phyloP scores from a whole-genome alignment of 1,140 invertebrate genomes.

The Nomia melanderi region DNA sequence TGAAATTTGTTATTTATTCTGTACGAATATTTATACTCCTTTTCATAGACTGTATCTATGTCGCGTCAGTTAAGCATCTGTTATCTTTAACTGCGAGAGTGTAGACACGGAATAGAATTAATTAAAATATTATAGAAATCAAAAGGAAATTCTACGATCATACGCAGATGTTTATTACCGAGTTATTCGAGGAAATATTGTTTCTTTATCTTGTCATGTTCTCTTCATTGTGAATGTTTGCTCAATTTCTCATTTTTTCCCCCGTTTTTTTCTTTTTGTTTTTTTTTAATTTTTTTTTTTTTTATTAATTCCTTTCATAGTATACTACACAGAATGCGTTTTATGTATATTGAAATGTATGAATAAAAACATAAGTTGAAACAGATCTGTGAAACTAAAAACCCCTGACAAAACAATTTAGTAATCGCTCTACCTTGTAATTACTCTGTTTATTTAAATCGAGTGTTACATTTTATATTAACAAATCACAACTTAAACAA shows the following conservation, averaged over 20 bases:
- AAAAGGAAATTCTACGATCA: background rate
- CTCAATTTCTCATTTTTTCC: too few relatives aligned
- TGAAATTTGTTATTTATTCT: background rate
- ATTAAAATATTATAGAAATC: slow-evolving; percentile 4
- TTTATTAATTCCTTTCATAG: background rate
- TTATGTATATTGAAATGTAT: slow-evolving; percentile 3
- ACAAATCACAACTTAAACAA: slow-evolving; percentile 7
- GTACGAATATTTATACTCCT: slow-evolving; percentile 3
- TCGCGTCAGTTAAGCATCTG: background rate
- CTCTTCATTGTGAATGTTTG: slow-evolving; percentile 1
- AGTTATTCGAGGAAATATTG: background rate
- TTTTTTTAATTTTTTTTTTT: too few relatives aligned
- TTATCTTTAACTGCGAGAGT: background rate
- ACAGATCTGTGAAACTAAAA: background rate
- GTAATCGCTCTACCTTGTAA: slow-evolving; percentile 3
- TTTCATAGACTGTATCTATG: background rate
- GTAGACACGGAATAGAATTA: slow-evolving; percentile 2
- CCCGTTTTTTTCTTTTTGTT: too few relatives aligned
- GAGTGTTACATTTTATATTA: background rate
- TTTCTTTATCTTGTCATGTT: background rate
- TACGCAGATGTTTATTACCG: background rate
- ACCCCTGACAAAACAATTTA: background rate
- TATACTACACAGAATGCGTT: background rate
- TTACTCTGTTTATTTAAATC: slow-evolving; percentile 21
- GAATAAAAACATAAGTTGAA: background rate